Conservation (phyloP, 2,888 invertebrate genomes). For the Liodrosophila aerea region DNA sequence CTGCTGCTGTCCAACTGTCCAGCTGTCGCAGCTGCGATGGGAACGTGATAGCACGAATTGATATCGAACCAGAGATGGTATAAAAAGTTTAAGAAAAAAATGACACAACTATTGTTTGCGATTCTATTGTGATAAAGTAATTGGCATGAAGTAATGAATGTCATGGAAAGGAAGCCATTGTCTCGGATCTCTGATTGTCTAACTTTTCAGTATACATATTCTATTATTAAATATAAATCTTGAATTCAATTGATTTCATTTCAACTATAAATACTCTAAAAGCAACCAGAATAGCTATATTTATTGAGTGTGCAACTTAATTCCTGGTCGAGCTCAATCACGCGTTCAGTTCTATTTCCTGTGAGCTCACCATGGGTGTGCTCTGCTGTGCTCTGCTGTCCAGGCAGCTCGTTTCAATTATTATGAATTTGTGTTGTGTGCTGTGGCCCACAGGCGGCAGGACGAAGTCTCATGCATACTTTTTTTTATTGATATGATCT, state of each 20-base stretch:
- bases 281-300: not conserved
- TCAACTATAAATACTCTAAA: not conserved
- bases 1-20: not conserved
- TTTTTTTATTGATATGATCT: constrained; percentile 64
- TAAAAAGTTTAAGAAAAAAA: no score
- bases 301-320: constrained; percentile 14
- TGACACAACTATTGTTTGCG: no score
- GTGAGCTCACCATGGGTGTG: not conserved
- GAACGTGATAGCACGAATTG: constrained; percentile 26
- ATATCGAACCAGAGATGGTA: not conserved
- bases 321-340: constrained; percentile 18
- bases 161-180: no score
- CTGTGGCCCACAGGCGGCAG: not conserved
- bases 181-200: no score
- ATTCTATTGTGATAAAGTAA: no score
- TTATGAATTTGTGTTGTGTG: constrained; percentile 47
- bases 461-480: constrained; percentile 36
- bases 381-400: not conserved
- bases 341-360: constrained; percentile 43
- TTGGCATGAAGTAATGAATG: no score
- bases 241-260: not conserved
- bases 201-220: no score
- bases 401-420: constrained; percentile 38
- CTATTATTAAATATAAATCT: no score
- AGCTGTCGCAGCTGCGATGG: constrained; percentile 17